Evolutionary conservation across 2,113 vertebrate species (phyloP).

Genomic region (Oncorhynchus masou): DNA sequence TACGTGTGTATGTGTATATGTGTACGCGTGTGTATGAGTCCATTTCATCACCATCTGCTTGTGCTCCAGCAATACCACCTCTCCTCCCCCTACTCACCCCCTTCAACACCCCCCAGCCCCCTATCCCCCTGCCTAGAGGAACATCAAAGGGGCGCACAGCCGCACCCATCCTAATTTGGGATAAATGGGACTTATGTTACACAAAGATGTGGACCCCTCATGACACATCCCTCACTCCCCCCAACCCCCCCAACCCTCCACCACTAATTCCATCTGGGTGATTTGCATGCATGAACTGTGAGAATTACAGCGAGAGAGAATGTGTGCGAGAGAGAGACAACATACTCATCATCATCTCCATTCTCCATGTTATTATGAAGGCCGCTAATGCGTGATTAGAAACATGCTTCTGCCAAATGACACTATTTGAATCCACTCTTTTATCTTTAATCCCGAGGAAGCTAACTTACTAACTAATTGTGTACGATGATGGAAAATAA

Average conservation of each 20-base stretch:
- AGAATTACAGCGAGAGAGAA: conserved; percentile 42
- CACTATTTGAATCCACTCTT: conserved; percentile 53
- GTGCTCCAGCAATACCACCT: conserved; percentile 41
- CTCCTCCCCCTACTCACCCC: not conserved
- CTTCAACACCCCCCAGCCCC: not conserved
- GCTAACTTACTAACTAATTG: not conserved
- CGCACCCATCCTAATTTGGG: conserved; percentile 66
- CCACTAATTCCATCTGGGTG: conserved; percentile 68
- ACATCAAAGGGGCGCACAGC: conserved; percentile 69
- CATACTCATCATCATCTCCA: conserved; percentile 41
- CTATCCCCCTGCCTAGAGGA: conserved; percentile 43
- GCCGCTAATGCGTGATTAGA: conserved; percentile 67
- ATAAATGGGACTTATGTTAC: conserved; percentile 74
- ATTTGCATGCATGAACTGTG: conserved; percentile 62
- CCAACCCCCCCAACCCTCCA: conserved; percentile 33
- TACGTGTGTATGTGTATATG: conserved; percentile 26
- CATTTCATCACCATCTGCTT: conserved; percentile 63
- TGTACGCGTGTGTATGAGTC: conserved; percentile 32
- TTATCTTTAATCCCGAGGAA: conserved; percentile 64
- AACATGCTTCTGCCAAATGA: conserved; percentile 55
- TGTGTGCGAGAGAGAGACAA: conserved; percentile 40
- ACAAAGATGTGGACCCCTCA: conserved; percentile 64
- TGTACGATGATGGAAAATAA: conserved; percentile 19
- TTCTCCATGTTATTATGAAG: conserved; percentile 46
- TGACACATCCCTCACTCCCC: conserved; percentile 55